Base-by-base conservation (phyloP, 2,888 invertebrate genomes). In the Cataglyphis livida region DNA sequence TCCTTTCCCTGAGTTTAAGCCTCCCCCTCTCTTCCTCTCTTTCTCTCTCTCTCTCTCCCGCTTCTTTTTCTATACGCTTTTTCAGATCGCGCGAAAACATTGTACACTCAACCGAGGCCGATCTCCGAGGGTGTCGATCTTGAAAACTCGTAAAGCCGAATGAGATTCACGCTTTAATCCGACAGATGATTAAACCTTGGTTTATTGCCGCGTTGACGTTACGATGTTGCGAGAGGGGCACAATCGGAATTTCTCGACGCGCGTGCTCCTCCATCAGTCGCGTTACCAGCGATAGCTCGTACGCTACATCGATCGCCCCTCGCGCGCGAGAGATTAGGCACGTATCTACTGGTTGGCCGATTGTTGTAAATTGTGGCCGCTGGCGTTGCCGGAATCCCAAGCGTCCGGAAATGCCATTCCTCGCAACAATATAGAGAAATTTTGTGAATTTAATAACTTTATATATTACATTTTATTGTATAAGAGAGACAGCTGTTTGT, bases 121-220 rank as follows among this genome's bases (percentile, higher is more conserved):
- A 76, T 84, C 82, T 75, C 73, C 71, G 74, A 65, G 81, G 84
- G 89, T 83, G 88, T 89, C 89, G 90, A 92, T 93, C 92, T 93
- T 90, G 91, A 92, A 93, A 93, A 92, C 92, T 93, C 94, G 94
- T 94, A 94, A 94, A 94, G 90, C 91, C 92, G 92, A 93, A 94
- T 94, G 93, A 94, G 93, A 94, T 91, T 92, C 92, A 91, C 90
- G 90, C 92, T 89, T 91, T 92, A 92, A 93, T 92, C 92, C 93
- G 87, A 85, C 91, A 89, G 91, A 92, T 93, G 93, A 93, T 93
- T 93, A 93, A 93, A 93, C 91, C 91, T 89, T 89, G 91, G 87
- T 91, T 91, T 92, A 92, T 86, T 87, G 87, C 88, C 84, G 71
- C 88, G 85, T 86, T 85, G 86, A 83, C 84, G 88, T 89, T 89